These are phyloP conservation scores for Pseudorhiza aurosa DNA, from an alignment of 30 jellyfish, hydroid and myxozoan genomes.

Conservation along the genomic window DNA sequence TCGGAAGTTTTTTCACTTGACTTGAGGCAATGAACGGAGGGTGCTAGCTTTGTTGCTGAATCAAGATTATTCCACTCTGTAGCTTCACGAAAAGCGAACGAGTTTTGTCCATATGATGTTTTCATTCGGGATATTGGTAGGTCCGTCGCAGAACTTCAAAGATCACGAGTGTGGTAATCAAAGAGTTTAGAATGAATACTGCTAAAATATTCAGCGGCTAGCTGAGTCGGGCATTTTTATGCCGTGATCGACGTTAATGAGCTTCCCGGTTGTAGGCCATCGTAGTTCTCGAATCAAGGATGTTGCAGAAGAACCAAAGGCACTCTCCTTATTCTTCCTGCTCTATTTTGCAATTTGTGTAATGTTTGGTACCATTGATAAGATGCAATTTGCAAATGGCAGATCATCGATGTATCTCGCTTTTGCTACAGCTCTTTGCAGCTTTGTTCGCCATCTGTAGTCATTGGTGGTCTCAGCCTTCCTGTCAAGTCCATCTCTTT, in stretches of 20 bases:
- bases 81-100: too few relatives aligned
- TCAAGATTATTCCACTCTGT: too few relatives aligned
- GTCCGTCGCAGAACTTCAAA: neutral
- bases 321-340: neutral
- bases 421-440: too few relatives aligned
- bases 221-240: too few relatives aligned
- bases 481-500: too few relatives aligned
- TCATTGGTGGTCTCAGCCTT: too few relatives aligned
- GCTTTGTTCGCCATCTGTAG: too few relatives aligned
- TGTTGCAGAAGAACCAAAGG: neutral
- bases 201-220: neutral
- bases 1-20: neutral
- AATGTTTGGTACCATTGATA: too few relatives aligned
- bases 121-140: neutral
- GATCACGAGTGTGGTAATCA: neutral
- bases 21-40: neutral
- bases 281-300: neutral
- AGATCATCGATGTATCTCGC: too few relatives aligned
- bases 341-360: too few relatives aligned
- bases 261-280: neutral
- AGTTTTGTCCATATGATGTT: neutral
- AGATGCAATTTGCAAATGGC: too few relatives aligned
- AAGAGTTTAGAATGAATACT: neutral
- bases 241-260: neutral
- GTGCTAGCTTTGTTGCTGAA: too few relatives aligned